Percentiles rank a stretch among this genome's conserved stretches.
phyloP scores from a whole-genome alignment of 1,140 invertebrate genomes.

The Drosophila leontia region DNA sequence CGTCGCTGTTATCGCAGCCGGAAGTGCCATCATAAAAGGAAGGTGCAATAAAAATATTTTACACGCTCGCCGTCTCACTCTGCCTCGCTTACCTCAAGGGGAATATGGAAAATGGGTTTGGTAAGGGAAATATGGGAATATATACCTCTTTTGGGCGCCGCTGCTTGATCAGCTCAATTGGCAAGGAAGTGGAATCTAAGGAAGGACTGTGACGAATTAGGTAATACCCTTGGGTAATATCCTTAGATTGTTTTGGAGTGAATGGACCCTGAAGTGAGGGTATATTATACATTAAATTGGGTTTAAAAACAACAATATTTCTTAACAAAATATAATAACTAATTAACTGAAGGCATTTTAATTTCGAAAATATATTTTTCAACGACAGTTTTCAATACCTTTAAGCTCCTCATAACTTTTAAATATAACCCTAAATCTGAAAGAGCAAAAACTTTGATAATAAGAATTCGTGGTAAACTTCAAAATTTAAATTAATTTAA shows the following conservation, averaged over 20 bases:
- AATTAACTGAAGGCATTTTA: no score
- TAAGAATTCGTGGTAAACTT: no score
- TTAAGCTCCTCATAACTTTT: no score
- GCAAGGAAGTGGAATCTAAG: slow-evolving; percentile 19
- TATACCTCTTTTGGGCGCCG: slow-evolving; percentile 38
- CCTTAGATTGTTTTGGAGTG: not conserved
- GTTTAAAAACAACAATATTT: no score
- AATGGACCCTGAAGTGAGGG: not conserved
- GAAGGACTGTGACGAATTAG: slow-evolving; percentile 26
- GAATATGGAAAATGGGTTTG: slow-evolving; percentile 16
- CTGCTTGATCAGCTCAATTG: slow-evolving; percentile 52
- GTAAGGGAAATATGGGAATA: not conserved
- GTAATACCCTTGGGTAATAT: slow-evolving; percentile 3
- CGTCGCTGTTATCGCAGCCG: slow-evolving; percentile 70
- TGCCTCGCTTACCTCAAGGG: slow-evolving; percentile 2
- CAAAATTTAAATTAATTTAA: not conserved
- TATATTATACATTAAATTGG: not conserved
- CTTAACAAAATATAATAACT: no score
- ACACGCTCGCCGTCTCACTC: slow-evolving; percentile 55
- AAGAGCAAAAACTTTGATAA: no score
- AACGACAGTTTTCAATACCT: no score
- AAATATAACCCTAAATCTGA: no score
- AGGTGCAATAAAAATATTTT: slow-evolving; percentile 84
- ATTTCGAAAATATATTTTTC: no score
- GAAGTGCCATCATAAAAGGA: slow-evolving; percentile 84